Evolutionary conservation across 2,888 invertebrate genomes (phyloP).

Genomic region (Rhaphigaster nebulosa): DNA sequence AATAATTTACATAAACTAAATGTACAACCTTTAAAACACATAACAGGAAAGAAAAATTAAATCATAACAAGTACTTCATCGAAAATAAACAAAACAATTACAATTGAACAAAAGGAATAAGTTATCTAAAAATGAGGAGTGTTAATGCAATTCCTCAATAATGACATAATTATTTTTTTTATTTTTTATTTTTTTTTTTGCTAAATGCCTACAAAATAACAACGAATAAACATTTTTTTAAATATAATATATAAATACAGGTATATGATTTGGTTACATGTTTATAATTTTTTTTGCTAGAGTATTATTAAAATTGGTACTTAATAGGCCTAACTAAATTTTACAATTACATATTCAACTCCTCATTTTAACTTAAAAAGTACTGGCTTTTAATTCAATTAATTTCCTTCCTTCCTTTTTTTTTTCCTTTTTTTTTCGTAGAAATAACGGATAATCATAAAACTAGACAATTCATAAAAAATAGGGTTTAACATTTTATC

Average conservation of each 20-base stretch:
- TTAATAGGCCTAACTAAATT: slow-evolving; percentile 42
- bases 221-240: slow-evolving; percentile 23
- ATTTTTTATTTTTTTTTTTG: slow-evolving; percentile 1
- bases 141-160: slow-evolving; percentile 37
- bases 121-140: slow-evolving; percentile 53
- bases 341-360: slow-evolving; percentile 41
- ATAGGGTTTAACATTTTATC: slow-evolving; percentile 36
- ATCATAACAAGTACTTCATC: slow-evolving; percentile 43
- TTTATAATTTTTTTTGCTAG: slow-evolving; percentile 17
- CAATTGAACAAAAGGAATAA: slow-evolving; percentile 36
- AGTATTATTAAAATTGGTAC: slow-evolving; percentile 33
- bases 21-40: slow-evolving; percentile 61
- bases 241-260: slow-evolving; percentile 46
- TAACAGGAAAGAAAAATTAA: slow-evolving; percentile 43
- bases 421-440: not conserved
- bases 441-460: slow-evolving; percentile 39
- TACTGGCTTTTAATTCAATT: slow-evolving; percentile 24
- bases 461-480: slow-evolving; percentile 35
- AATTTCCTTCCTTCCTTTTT: slow-evolving; percentile 15
- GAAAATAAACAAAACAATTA: slow-evolving; percentile 42
- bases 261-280: slow-evolving; percentile 34
- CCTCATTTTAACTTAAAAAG: slow-evolving; percentile 44
- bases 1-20: slow-evolving; percentile 62
- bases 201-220: slow-evolving; percentile 39
- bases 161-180: not conserved